These are phyloP conservation scores for Acholoe squamosa DNA, from an alignment of 2,888 invertebrate genomes.

Conservation along the genomic window DNA sequence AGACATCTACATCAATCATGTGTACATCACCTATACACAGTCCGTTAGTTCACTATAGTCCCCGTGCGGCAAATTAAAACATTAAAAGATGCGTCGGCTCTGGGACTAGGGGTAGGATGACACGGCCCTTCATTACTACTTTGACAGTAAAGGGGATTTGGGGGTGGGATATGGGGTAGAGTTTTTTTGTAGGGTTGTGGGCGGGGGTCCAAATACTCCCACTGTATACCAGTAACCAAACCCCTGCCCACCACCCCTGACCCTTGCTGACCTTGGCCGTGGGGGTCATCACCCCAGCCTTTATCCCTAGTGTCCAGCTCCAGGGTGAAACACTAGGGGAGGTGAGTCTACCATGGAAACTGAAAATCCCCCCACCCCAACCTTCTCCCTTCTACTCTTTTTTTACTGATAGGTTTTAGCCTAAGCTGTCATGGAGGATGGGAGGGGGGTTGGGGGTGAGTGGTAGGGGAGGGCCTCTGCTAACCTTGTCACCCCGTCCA, in stretches of 20 bases:
- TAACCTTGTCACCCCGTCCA: background rate
- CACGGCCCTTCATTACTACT: constrained; percentile 32
- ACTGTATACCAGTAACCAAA: background rate
- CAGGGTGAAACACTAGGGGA: constrained; percentile 12
- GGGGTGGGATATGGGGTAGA: background rate
- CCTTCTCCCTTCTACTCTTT: background rate
- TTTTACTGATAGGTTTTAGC: background rate
- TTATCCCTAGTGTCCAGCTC: background rate
- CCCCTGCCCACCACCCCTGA: constrained; percentile 30
- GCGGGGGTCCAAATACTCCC: constrained; percentile 51
- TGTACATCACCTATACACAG: background rate
- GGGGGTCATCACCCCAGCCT: constrained; percentile 35
- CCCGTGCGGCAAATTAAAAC: constrained; percentile 43
- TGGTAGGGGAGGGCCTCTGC: background rate
- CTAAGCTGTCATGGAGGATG: background rate
- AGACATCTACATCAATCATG: too few species aligned
- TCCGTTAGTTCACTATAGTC: constrained; percentile 30
- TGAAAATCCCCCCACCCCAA: background rate
- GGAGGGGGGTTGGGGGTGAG: too few species aligned
- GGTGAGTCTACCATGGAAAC: background rate
- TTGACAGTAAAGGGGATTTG: background rate
- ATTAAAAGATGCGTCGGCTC: constrained; percentile 47
- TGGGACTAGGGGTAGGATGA: constrained; percentile 1
- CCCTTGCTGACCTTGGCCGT: constrained; percentile 51
- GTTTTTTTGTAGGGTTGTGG: constrained; percentile 10